Evolutionary conservation across 2,888 invertebrate genomes (phyloP), one percentile per base, ranked within the genome.

Genomic region (Epinotia nisella): DNA sequence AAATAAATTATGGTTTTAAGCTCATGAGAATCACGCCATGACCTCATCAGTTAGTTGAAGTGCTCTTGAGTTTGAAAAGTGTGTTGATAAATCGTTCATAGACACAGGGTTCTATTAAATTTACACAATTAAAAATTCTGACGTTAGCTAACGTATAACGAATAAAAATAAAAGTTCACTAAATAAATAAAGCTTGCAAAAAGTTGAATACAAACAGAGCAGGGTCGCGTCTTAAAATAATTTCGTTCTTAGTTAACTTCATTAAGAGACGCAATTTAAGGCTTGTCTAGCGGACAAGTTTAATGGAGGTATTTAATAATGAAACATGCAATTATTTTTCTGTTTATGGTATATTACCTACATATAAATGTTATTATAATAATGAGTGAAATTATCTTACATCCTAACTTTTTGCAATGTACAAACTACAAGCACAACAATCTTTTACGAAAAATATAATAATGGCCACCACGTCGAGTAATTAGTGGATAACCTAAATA

Each of bases 11-110:
- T 77, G 49, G 77, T 79, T 77, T 79, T 76, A 35, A 55, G 60
- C 74, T 78, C 70, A 74, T 66, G 61, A 75, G 78, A 83, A 80
- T 81, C 78, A 80, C 70, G 76, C 73, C 76, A 74, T 82, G 84
- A 86, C 81, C 83, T 84, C 83, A 83, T 81, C 81, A 76, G 76
- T 79, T 76, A 77, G 77, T 78, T 68, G 74, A 51, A 80, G 79
- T 79, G 78, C 74, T 71, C 77, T 80, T 77, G 77, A 78, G 74
- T 74, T 72, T 79, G 81, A 83, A 83, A 79, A 81, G 79, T 80
- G 70, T 65, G 74, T 77, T 78, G 83, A 66, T 66, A 83, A 85
- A 82, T 75, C 81, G 79, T 79, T 82, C 80, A 81, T 83, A 49
- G 62, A 49, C 80, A 78, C 72, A 75, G 83, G 82, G 77, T 73